Base-by-base conservation (phyloP, 2,888 invertebrate genomes). In the Yponomeuta sedellus region DNA sequence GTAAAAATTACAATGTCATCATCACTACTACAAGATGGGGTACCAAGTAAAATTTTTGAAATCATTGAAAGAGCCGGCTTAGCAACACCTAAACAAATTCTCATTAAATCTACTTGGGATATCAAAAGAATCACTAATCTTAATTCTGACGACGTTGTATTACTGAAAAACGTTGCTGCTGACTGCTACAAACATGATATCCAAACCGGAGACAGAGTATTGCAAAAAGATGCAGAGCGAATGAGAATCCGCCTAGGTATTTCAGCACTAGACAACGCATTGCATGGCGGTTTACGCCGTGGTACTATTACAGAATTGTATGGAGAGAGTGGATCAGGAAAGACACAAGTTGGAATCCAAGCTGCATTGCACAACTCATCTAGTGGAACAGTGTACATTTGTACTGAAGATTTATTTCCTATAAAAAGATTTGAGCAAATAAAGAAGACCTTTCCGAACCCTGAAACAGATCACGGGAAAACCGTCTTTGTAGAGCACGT, bases 281-380 rank as follows among this genome's bases (percentile, higher is more conserved):
- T 95, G 25, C 82, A 85, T 71, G 96, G 96, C 67, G 97, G 97
- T 40, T 88, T 96, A 67, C 85, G 93, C 62, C 85, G 85, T 71
- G 92, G 93, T 70, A 94, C 95, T 34, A 91, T 97, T 65, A 95
- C 94, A 67, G 97, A 97, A 91, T 88, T 97, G 72, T 94, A 93
- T 78, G 97, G 97, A n/a, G 94, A 94, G 81, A 95, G 96, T 86
- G 95, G 95, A 19, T 92, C 93, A 73, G 97, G 97, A 8, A 97
- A 97, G 89, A 96, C 96, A 0, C 97, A 97, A 80, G 77, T 97
- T 61, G 95, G 94, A 71, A 85, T 97, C 64, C 96, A 96, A 82
- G 80, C 95, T 39, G 92, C 94, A 52, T 83, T 95, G 22, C 92
- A 92, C 68, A 93, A 93, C 68, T 96, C 96, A 82, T 81, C 92